Percentiles rank a stretch among this genome's conserved stretches.
phyloP scores from a whole-genome alignment of 2,797 vertebrate species.

The Anguilla anguilla region DNA sequence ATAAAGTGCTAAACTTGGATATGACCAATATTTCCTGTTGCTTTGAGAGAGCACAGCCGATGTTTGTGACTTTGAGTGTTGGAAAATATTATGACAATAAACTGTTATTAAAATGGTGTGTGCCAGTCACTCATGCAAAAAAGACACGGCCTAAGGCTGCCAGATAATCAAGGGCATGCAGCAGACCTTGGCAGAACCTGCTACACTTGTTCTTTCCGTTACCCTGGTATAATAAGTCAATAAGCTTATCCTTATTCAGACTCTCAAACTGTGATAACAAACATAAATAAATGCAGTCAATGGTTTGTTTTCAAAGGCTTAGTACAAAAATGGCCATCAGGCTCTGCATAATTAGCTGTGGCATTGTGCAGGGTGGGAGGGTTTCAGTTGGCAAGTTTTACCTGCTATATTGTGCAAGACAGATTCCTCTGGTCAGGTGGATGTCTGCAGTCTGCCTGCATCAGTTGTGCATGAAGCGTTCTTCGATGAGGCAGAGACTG shows the following conservation, averaged over 20 bases:
- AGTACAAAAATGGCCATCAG: neutral
- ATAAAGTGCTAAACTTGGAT: neutral
- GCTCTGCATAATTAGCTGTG: neutral
- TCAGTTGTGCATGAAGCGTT: neutral
- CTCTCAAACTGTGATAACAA: neutral
- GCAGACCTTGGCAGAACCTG: neutral
- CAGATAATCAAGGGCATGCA: neutral
- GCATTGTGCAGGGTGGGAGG: neutral
- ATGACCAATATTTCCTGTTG: neutral
- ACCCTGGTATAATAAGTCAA: neutral
- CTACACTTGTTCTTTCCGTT: neutral
- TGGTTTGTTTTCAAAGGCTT: neutral
- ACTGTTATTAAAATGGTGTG: conserved; percentile 31
- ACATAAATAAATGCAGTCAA: neutral
- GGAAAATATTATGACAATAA: conserved; percentile 9
- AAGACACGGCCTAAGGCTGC: neutral
- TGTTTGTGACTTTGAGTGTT: neutral
- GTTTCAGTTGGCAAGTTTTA: neutral
- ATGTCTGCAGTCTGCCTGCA: neutral
- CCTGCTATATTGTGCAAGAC: neutral
- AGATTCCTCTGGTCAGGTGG: neutral
- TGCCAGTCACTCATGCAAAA: conserved; percentile 30
- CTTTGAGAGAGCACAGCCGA: neutral
- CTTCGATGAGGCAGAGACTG: neutral
- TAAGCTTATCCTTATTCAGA: neutral